Evolutionary conservation across 1,140 invertebrate genomes (phyloP), one percentile per base, ranked within the genome.

Genomic region (Drosophila carrolli): DNA sequence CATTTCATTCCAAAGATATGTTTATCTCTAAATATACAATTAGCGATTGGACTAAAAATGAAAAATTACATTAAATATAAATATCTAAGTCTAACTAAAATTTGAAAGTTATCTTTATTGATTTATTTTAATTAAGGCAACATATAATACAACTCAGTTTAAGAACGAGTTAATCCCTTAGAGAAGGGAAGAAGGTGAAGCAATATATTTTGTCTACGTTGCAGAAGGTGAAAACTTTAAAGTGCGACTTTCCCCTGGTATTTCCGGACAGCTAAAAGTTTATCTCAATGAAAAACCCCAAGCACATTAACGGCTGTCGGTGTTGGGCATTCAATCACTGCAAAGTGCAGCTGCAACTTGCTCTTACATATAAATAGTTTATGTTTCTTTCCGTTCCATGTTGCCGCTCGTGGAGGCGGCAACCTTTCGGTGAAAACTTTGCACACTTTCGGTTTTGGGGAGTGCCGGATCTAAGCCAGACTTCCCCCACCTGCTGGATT

Each of bases 291-390:
- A 53, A 62, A 67, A 75, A 72, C 51, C 61, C 41, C 46, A 63
- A 81, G 71, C 75, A 60, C 77, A 71, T 61, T 77, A 77, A 85
- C 56, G 62, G 53, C 53, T 84, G 41, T 74, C 67, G 59, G 54
- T 54, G 41, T 58, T 54, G 56, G 66, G 58, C 72, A 80, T 86
- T 86, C 76, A 86, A 79, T 88, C 83, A 86, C 79, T 47, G 59
- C 79, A 81, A 72, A 72, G 68, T 72, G 68, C 68, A 72, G 68
- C 68, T 70, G 65, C 67, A 75, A 63, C 81, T 59, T 66, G 41
- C 50, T 47, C 51, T 59, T 75, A 70, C 68, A 58, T 88, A 86
- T 75, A 86, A 82, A 82, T 72, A 73, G 81, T 80, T 77, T 62
- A 81, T 75, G 63, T 61, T 85, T 63, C 54, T 47, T 57, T 46